Conservation (phyloP, 1,140 invertebrate species). For the Alviniconcha marisindica region DNA sequence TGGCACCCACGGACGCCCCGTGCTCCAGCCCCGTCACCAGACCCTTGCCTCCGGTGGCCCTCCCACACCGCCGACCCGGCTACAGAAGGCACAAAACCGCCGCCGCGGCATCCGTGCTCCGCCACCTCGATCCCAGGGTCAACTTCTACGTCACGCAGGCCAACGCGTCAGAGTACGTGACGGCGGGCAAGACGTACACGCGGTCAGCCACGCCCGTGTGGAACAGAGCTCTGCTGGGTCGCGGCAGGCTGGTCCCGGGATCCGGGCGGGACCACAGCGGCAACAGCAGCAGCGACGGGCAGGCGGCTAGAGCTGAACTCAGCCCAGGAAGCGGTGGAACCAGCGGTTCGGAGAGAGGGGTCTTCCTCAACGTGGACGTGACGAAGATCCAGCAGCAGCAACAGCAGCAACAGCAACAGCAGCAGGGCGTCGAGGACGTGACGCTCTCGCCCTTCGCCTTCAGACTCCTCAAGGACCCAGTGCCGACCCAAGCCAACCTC, state of each 20-base stretch:
- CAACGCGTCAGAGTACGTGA: constrained; percentile 4
- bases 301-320: not conserved
- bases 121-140: not conserved
- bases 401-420: not conserved
- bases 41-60: not conserved
- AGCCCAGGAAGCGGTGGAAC: not conserved
- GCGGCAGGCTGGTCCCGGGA: not conserved
- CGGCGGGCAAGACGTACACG: not conserved
- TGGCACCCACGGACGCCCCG: not conserved
- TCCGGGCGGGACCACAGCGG: not conserved
- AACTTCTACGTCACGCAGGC: not conserved
- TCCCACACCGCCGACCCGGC: not conserved
- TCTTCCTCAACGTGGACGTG: not conserved
- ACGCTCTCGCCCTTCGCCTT: no score
- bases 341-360: not conserved
- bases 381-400: not conserved
- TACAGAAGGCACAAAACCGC: not conserved
- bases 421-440: no score
- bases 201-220: constrained; percentile 4
- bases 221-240: not conserved
- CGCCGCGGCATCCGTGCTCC: not conserved
- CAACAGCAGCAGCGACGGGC: not conserved
- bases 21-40: not conserved
- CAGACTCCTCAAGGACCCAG: not conserved
- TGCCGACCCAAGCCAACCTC: not conserved